Conservation (phyloP, 1,140 invertebrate species). For the Ceratitis capitata region DNA sequence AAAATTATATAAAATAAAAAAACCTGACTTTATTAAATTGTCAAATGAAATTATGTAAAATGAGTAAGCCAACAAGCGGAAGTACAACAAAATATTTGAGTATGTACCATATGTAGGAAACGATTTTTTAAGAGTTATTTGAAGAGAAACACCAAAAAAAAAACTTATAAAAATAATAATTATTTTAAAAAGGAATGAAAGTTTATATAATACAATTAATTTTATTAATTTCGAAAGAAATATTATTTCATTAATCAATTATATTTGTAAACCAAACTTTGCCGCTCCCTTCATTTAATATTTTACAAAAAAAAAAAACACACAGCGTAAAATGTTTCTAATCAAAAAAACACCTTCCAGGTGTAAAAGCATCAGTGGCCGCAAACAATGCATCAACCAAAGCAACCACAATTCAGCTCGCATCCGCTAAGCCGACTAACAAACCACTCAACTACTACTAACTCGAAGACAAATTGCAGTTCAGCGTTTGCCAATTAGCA, state of each 20-base stretch:
- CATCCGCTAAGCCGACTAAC: not conserved
- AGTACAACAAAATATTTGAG: not conserved
- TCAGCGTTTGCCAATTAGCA: not conserved
- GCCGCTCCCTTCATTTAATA: too few species aligned
- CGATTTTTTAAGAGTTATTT: too few species aligned
- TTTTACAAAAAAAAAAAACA: not conserved
- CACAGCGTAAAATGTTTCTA: not conserved
- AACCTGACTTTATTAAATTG: not conserved
- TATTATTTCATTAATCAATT: too few species aligned
- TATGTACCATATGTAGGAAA: too few species aligned
- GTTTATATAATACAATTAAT: too few species aligned
- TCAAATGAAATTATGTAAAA: not conserved
- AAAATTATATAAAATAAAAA: not conserved
- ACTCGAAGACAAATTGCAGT: not conserved
- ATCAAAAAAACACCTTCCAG: too few species aligned
- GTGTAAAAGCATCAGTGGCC: not conserved
- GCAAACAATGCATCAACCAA: not conserved
- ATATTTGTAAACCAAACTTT: too few species aligned
- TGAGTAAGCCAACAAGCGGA: not conserved
- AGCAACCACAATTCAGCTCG: not conserved
- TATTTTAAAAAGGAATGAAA: too few species aligned
- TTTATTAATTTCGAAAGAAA: too few species aligned
- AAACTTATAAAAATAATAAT: too few species aligned
- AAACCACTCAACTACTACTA: not conserved
- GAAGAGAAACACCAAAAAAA: too few species aligned